Conservation (phyloP, 2,888 invertebrate genomes). For the Dorcus hopei region DNA sequence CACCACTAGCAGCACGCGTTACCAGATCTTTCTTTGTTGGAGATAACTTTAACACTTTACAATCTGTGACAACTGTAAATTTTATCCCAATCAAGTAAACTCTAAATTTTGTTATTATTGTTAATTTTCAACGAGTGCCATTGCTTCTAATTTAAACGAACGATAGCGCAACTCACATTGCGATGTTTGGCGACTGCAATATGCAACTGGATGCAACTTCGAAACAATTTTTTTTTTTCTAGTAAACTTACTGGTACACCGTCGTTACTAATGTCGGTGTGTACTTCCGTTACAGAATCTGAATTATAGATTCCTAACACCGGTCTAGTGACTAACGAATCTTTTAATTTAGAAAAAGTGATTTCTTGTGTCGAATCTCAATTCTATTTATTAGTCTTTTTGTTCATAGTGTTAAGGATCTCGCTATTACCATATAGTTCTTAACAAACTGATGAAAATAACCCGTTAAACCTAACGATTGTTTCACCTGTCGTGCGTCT, state of each 20-base stretch:
- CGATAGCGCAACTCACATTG: conserved; percentile 32
- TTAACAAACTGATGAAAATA: conserved; percentile 11
- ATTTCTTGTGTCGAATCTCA: conserved; percentile 11
- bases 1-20: conserved; percentile 30
- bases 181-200: conserved; percentile 2
- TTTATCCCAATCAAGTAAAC: conserved; percentile 35
- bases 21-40: conserved; percentile 37
- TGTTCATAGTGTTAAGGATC: conserved; percentile 29
- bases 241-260: conserved; percentile 28
- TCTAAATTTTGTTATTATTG: conserved; percentile 35
- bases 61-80: conserved; percentile 41
- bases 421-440: neutral
- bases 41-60: conserved; percentile 34
- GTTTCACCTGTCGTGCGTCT: neutral
- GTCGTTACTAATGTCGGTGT: too few species aligned
- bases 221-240: conserved; percentile 30
- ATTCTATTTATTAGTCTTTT: conserved; percentile 15
- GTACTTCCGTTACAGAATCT: too few species aligned
- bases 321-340: conserved; percentile 15
- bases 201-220: conserved; percentile 23
- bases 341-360: conserved; percentile 23
- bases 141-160: conserved; percentile 41
- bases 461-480: conserved; percentile 4
- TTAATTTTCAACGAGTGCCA: conserved; percentile 34
- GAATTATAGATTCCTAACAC: too few species aligned